Base-by-base conservation (phyloP, 2,113 vertebrate genomes). In the Ptilorrhoa leucosticta region DNA sequence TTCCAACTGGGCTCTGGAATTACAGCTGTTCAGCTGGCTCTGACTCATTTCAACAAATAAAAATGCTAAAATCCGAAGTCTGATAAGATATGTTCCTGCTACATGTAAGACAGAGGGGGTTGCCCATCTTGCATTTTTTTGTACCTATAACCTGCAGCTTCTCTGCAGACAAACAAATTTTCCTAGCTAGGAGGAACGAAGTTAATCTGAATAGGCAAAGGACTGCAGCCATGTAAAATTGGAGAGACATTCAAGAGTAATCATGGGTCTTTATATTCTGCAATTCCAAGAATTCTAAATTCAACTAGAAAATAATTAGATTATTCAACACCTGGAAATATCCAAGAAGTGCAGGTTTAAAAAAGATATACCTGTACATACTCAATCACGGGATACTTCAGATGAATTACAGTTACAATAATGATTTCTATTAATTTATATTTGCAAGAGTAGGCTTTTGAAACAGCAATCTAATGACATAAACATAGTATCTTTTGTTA, bases 1-100 rank as follows among this genome's bases (percentile, higher is more conserved):
- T 83, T 89, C 80, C 63, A 89, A 15, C 63, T 60, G 63, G 37
- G 66, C 10, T 75, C 44, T 91, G 63, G 63, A 89, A 94, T 89
- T 66, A 79, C 48, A 84, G 51, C 54, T 95, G 75, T 66, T 79
- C 57, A 77, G 51, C 60, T 88, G 87, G 28, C 56, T 85, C 57
- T 35, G 47, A 80, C 75, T 76, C 57, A 48, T 58, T 82, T 70
- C 47, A 17, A 40, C 44, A 91, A 68, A 86, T 23, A 83, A 42
- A 85, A 71, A 45, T 42, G 39, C 57, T 50, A 35, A 56, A 66
- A 31, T 60, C n/a, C n/a, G 4, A 83, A 51, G 19, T 22, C 9
- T 64, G 47, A 78, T 42, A 40, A 87, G 65, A 30, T 76, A 30
- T 37, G 26, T 39, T 50, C 23, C 26, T 84, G 54, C 50, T 42